A percentile compares a stretch with the other conserved stretches of the same genome.
These are phyloP conservation scores for Pyrrhura leucotis DNA, from an alignment of 2,797 vertebrate species.

Conservation along the genomic window DNA sequence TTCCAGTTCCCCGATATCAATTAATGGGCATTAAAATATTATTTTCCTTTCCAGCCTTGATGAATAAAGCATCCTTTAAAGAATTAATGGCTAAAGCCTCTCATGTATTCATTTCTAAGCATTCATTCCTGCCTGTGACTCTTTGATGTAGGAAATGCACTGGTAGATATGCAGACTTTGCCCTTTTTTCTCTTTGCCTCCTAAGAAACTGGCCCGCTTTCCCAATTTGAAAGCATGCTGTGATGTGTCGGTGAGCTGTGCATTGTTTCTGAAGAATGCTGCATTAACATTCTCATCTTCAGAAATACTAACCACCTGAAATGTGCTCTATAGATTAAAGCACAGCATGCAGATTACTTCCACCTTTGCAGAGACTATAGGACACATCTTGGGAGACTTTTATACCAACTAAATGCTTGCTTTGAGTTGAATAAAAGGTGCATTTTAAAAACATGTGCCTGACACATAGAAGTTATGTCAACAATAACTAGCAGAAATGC, in stretches of 20 bases:
- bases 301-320: background rate
- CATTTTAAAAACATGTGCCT: background rate
- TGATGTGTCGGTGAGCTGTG: background rate
- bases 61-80: background rate
- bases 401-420: background rate
- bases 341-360: background rate
- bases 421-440: background rate
- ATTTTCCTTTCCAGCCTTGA: background rate
- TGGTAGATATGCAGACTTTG: background rate
- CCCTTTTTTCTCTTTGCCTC: background rate
- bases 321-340: background rate
- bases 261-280: background rate
- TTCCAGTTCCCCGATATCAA: background rate
- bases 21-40: background rate
- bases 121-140: background rate
- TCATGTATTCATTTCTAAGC: background rate
- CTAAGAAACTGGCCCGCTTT: background rate
- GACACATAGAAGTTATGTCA: background rate
- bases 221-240: background rate
- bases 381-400: background rate
- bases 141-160: fast-evolving
- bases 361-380: background rate
- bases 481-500: background rate
- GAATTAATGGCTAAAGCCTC: background rate
- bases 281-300: background rate